Percentiles rank a stretch among this genome's conserved stretches.
phyloP scores from a whole-genome alignment of 2,888 invertebrate genomes.

The Cerastis rubricosa region DNA sequence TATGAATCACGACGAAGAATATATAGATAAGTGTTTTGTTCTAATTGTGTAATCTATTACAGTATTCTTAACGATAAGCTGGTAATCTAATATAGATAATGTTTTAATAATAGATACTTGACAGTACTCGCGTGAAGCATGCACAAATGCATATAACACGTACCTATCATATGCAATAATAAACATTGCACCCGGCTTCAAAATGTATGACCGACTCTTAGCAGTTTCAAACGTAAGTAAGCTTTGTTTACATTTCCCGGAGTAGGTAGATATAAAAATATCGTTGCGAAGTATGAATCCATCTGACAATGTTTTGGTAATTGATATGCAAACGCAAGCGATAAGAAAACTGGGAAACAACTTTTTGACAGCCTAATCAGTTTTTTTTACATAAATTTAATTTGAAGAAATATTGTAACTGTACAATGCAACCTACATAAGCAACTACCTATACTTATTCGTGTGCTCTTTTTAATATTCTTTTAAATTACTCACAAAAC shows the following conservation, averaged over 20 bases:
- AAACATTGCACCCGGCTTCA: slow-evolving; percentile 43
- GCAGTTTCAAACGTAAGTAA: slow-evolving; percentile 19
- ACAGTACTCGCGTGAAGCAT: slow-evolving; percentile 14
- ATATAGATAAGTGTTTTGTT: slow-evolving; percentile 23
- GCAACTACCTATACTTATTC: background rate
- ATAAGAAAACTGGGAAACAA: slow-evolving; percentile 26
- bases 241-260: slow-evolving; percentile 28
- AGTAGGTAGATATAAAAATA: slow-evolving; percentile 13
- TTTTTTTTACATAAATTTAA: background rate
- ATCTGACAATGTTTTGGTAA: slow-evolving; percentile 34
- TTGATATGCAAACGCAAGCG: slow-evolving; percentile 38
- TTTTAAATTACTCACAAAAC: slow-evolving; percentile 1
- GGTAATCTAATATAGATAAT: slow-evolving; percentile 46
- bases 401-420: background rate
- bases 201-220: slow-evolving; percentile 46
- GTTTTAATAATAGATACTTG: slow-evolving; percentile 41
- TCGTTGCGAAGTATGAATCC: slow-evolving; percentile 1
- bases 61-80: slow-evolving; percentile 28
- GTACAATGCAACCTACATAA: background rate
- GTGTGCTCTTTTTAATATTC: background rate
- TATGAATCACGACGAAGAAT: slow-evolving; percentile 35
- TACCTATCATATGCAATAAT: slow-evolving; percentile 29
- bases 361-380: background rate
- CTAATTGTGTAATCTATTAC: slow-evolving; percentile 31
- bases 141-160: slow-evolving; percentile 18